Percentiles rank a stretch among this genome's conserved stretches.
phyloP scores from a whole-genome alignment of 2,888 invertebrate genomes.

The Cryptocephalus moraei region DNA sequence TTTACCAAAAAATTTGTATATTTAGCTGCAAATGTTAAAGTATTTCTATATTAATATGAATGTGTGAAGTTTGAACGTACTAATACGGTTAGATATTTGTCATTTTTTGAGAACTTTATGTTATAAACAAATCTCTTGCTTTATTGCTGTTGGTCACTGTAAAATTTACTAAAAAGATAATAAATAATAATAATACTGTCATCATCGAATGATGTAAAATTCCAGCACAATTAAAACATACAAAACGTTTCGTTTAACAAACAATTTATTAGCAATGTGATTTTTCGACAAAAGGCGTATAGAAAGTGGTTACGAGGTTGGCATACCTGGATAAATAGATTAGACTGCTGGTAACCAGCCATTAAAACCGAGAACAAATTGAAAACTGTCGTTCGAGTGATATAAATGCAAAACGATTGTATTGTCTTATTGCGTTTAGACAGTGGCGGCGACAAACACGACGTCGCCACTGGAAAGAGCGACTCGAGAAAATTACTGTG shows the following conservation, averaged over 20 bases:
- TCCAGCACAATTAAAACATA: constrained; percentile 15
- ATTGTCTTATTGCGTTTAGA: too few species aligned
- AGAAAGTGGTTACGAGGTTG: too few species aligned
- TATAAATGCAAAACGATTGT: too few species aligned
- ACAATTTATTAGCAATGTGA: too few species aligned
- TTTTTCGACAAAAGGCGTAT: too few species aligned
- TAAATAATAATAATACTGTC: background rate
- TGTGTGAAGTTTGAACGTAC: constrained; percentile 32
- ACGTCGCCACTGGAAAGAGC: too few species aligned
- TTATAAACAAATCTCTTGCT: constrained; percentile 25
- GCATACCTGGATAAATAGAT: too few species aligned
- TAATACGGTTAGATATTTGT: constrained; percentile 31
- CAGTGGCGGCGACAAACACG: too few species aligned
- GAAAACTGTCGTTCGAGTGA: too few species aligned
- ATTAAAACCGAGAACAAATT: too few species aligned
- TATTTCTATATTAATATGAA: constrained; percentile 35
- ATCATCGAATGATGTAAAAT: constrained; percentile 25
- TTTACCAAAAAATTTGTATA: constrained; percentile 24
- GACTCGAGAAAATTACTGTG: too few species aligned
- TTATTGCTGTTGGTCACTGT: constrained; percentile 32
- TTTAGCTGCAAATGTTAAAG: constrained; percentile 37
- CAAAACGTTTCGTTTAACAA: constrained; percentile 12
- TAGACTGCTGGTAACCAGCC: too few species aligned
- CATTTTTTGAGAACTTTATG: constrained; percentile 29
- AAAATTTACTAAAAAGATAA: constrained; percentile 2